Evolutionary conservation across 2,888 invertebrate genomes (phyloP), one percentile per base, ranked within the genome.

Genomic region (Athetis lepigone): DNA sequence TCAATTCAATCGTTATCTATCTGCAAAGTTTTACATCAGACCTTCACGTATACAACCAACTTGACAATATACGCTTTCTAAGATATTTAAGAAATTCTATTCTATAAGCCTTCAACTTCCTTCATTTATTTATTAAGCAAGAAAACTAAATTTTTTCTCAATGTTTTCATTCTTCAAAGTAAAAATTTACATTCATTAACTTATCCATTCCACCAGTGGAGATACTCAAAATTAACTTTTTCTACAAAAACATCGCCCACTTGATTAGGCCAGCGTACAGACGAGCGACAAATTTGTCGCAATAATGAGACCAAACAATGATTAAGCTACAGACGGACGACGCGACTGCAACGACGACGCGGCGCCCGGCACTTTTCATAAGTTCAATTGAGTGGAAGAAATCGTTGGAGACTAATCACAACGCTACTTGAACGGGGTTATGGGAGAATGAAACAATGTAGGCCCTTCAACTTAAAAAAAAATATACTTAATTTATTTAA

Each of bases 311-410:
- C 93, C 90, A 93, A 94, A 93, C 89, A 93, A 85, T 92, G 84
- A 92, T 93, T 91, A 93, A 59, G 81, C 83, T n/a, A 37, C 63
- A 16, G 27, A 45, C 27, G 62, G 82, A 74, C 79, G 57, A 59
- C 40, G 72, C 77, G 39, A 70, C 77, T 76, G 65, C 70, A 61
- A 65, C 73, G 55, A 61, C 75, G 62, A 67, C 75, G 25, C 77
- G 74, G 69, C 82, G 69, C 65, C 60, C 65, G 79, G 72, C 81
- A 91, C 88, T 92, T 92, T 92, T 92, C 89, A 90, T 91, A 90
- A 93, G 94, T 92, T 93, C 92, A 94, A 94, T 94, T 92, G 93
- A 87, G 85, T 81, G 92, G 92, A 94, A 92, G 85, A 89, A 91
- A 92, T 91, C 90, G 86, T 82, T 80, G 80, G 85, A 85, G 89